Evolutionary conservation across 1,140 invertebrate species (phyloP).

Genomic region (Eumaeus atala): DNA sequence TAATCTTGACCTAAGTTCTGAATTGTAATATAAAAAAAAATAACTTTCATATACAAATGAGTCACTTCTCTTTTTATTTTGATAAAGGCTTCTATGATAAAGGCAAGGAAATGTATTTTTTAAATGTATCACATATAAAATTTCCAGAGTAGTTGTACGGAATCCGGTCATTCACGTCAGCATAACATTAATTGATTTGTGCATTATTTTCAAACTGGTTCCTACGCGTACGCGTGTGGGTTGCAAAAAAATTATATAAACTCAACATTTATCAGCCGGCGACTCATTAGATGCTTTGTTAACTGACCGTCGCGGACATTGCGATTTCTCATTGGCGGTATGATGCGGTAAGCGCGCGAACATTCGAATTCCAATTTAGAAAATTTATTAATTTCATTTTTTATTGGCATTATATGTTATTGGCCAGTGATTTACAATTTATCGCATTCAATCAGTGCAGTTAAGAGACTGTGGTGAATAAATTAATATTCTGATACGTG

Average conservation of each 20-base stretch:
- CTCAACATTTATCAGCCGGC: conserved; percentile 18
- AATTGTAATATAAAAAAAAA: no score
- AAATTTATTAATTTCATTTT: neutral
- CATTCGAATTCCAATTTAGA: conserved; percentile 3
- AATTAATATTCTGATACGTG: conserved; percentile 1
- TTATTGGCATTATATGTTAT: no score
- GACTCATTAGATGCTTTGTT: conserved; percentile 20
- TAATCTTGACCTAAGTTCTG: no score
- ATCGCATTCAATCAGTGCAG: neutral
- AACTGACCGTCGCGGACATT: conserved; percentile 18
- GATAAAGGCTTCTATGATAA: no score
- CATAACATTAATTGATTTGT: conserved; percentile 13
- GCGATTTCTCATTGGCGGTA: conserved; percentile 9
- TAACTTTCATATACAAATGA: no score
- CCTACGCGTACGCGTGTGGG: conserved; percentile 18
- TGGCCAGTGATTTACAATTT: neutral
- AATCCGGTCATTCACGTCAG: conserved; percentile 10
- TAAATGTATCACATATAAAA: neutral
- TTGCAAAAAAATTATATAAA: conserved; percentile 29
- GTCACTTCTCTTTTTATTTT: no score
- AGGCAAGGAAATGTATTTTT: no score
- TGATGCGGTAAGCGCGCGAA: conserved; percentile 16
- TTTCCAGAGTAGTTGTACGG: conserved; percentile 5
- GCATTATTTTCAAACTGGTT: conserved; percentile 16
- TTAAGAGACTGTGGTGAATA: neutral